Base-by-base conservation (phyloP, 2,888 invertebrate species). In the Artemia sp. region DNA sequence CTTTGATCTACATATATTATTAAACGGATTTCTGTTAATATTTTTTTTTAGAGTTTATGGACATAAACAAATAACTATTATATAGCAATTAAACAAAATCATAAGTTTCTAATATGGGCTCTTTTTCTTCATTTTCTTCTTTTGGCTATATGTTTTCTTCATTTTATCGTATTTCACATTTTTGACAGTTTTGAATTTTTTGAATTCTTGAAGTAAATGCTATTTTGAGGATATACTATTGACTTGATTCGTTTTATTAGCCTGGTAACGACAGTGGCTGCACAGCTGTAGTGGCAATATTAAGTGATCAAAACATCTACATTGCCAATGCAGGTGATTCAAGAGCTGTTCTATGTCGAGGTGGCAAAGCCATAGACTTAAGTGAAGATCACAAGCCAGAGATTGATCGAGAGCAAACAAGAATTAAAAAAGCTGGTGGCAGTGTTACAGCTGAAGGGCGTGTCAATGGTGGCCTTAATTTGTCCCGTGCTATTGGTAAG, bases 301-400 rank as follows among this genome's bases (percentile, higher is more conserved):
- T 97, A 6, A 83, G 78, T 85, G 85, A 78, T 10, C 84, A 84
- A 68, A 85, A 89, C 74, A 78, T 98, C 53, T 92, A 85, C 76
- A 96, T 98, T 0, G 97, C 96, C 7, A 98, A 98, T 79, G 95
- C 94, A 6, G 98, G 98, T 0, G 98, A 98, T 79, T 97, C 96
- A 0, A 85, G 74, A 68, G 73, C 82, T 77, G 87, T 92, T n/a
- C 83, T 91, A 70, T 87, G 86, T 74, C 85, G 91, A 73, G 85
- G 84, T 74, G 92, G 89, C 24, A 83, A 86, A 77, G 95, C 95
- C 0, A 79, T 96, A 51, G 96, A 97, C 74, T 88, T 97, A 85
- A 93, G 92, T 70, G 80, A 90, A 73, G 98, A 98, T 80, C 98
- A 98, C 80, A 98, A 98, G 78, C 98, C 98, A 0, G 95, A 97